phyloP scores from a whole-genome alignment of 1,140 invertebrate species.

The Varroa destructor region DNA sequence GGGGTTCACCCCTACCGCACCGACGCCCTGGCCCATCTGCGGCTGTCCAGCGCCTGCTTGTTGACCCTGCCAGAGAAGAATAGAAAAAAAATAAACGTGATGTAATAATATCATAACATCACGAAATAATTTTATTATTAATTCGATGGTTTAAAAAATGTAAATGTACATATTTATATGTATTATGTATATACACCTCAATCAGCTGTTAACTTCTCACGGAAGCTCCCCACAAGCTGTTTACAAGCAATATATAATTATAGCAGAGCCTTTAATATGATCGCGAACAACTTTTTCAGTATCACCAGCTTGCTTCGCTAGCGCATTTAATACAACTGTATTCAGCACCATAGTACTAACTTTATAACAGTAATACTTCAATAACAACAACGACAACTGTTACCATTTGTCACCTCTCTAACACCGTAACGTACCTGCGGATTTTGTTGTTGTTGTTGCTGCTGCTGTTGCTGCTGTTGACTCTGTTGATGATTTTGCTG shows the following conservation, averaged over 20 bases:
- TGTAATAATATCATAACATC: conserved; percentile 30
- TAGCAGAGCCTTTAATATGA: no score
- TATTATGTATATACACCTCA: conserved; percentile 31
- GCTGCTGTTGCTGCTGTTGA: conserved; percentile 37
- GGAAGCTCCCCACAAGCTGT: no score
- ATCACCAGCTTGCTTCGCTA: no score
- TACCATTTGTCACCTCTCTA: conserved; percentile 44
- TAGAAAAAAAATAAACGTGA: conserved; percentile 28
- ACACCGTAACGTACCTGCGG: conserved; percentile 47
- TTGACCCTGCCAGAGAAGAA: conserved; percentile 32
- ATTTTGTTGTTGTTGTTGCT: conserved; percentile 45
- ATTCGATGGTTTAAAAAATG: conserved; percentile 29
- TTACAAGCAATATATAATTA: no score
- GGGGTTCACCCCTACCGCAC: conserved; percentile 32
- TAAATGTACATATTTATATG: no score
- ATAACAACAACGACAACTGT: no score
- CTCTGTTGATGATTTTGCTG: conserved; percentile 48
- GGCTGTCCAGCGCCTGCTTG: conserved; percentile 32
- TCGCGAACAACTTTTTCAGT: no score
- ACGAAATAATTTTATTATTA: conserved; percentile 30
- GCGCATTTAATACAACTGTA: no score
- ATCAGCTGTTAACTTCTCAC: no score
- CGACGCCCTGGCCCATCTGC: conserved; percentile 33
- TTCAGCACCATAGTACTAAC: no score
- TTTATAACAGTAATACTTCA: no score